These are phyloP conservation scores for Philypnodon macrostomus DNA, from an alignment of 2,797 vertebrate genomes.

Conservation along the genomic window DNA sequence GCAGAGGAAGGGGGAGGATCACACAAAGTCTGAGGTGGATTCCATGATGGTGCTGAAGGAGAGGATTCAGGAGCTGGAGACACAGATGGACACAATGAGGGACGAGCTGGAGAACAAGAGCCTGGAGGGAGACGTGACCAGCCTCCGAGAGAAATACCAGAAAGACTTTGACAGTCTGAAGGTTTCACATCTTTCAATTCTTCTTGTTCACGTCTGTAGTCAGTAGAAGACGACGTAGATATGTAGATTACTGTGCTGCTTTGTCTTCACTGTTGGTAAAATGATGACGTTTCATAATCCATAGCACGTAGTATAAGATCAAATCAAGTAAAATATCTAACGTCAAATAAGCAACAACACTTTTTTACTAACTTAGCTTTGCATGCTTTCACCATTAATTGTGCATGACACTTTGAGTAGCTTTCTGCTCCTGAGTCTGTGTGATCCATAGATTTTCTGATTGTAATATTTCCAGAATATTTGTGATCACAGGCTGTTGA, in stretches of 20 bases:
- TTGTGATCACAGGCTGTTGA: slow-evolving; percentile 3
- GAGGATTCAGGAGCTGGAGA: slow-evolving; percentile 90
- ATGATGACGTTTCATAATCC: no score
- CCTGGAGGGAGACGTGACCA: slow-evolving; percentile 81
- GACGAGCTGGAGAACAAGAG: slow-evolving; percentile 91
- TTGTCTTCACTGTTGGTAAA: slow-evolving; percentile 28
- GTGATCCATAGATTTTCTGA: slow-evolving; percentile 17
- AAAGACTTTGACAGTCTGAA: slow-evolving; percentile 97
- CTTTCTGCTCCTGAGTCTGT: background rate
- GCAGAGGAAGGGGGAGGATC: slow-evolving; percentile 31
- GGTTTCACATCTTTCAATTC: slow-evolving; percentile 79
- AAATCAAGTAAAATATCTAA: no score
- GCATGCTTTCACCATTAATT: slow-evolving; percentile 46
- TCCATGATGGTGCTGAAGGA: slow-evolving; percentile 83
- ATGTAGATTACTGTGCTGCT: slow-evolving; percentile 8
- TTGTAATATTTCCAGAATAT: slow-evolving; percentile 14
- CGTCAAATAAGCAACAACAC: no score
- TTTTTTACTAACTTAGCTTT: slow-evolving; percentile 45
- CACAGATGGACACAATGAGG: slow-evolving; percentile 89
- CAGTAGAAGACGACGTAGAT: background rate
- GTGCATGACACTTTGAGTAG: slow-evolving; percentile 38
- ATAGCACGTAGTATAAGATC: no score
- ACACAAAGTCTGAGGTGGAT: slow-evolving; percentile 62
- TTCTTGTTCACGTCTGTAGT: slow-evolving; percentile 17
- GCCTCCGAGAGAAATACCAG: slow-evolving; percentile 94